These are phyloP conservation scores for Caloenas nicobarica DNA, from an alignment of 2,113 vertebrate species.

Conservation along the genomic window DNA sequence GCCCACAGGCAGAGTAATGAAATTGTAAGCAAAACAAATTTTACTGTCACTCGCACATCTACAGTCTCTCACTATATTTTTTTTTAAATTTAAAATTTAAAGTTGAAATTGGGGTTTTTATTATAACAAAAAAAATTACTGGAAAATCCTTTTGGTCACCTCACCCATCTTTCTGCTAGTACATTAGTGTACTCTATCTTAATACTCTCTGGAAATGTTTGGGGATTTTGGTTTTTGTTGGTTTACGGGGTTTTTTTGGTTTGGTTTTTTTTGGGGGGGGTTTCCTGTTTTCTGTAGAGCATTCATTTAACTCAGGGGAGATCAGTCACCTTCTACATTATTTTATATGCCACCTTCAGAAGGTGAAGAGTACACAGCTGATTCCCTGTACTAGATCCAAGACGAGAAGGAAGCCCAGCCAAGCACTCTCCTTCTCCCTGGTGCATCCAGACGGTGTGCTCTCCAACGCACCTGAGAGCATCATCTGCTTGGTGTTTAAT, in stretches of 20 bases:
- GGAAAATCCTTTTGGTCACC: not conserved
- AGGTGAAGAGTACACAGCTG: not conserved
- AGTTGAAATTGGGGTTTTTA: not conserved
- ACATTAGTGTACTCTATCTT: not conserved
- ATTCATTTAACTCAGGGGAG: not conserved
- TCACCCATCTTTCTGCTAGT: not conserved
- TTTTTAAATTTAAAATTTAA: not conserved
- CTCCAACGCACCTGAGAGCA: not conserved
- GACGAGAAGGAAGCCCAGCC: not conserved
- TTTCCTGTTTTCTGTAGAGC: not conserved
- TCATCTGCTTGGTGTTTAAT: not conserved
- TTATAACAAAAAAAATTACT: not conserved
- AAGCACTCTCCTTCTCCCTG: not conserved
- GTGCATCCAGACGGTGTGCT: not conserved
- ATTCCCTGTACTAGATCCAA: not conserved
- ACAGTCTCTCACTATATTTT: not conserved
- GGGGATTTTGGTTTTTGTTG: no score
- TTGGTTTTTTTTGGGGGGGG: not conserved
- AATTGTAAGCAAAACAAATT: not conserved
- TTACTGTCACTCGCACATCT: not conserved
- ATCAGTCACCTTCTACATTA: not conserved
- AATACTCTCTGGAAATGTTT: not conserved
- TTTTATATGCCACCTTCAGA: not conserved
- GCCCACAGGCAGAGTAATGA: not conserved
- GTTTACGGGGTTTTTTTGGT: no score